phyloP scores from a whole-genome alignment of 1,140 invertebrate species.

The Zophobas atratus region DNA sequence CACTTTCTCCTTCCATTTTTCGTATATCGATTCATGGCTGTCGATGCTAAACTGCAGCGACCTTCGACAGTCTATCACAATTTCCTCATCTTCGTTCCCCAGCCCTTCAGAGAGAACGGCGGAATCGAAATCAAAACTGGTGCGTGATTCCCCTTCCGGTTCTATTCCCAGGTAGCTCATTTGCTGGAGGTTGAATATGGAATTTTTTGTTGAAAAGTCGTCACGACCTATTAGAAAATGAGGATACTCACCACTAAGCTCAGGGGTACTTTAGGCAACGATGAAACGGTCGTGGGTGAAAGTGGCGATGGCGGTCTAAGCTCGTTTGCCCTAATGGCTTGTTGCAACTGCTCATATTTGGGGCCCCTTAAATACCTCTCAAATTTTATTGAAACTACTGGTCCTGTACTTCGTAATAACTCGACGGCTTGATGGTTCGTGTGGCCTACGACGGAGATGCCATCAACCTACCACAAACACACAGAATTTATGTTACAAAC shows the following conservation, averaged over 20 bases:
- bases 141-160: slow-evolving; percentile 76
- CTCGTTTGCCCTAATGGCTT: slow-evolving; percentile 84
- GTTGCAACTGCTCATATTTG: slow-evolving; percentile 92
- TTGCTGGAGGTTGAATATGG: slow-evolving; percentile 53
- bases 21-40: slow-evolving; percentile 77
- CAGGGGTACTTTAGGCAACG: slow-evolving; percentile 83
- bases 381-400: slow-evolving; percentile 83
- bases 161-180: slow-evolving; percentile 62
- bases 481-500: background rate
- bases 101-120: slow-evolving; percentile 71
- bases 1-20: slow-evolving; percentile 81
- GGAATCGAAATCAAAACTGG: slow-evolving; percentile 74
- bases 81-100: slow-evolving; percentile 74
- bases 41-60: slow-evolving; percentile 71
- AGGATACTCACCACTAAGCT: slow-evolving; percentile 68
- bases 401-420: slow-evolving; percentile 85
- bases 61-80: slow-evolving; percentile 75
- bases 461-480: slow-evolving; percentile 77
- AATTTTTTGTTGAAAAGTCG: background rate
- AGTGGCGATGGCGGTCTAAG: slow-evolving; percentile 76
- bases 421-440: slow-evolving; percentile 95
- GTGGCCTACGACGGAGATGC: slow-evolving; percentile 86
- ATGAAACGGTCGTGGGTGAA: slow-evolving; percentile 80
- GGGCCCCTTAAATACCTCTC: slow-evolving; percentile 90
- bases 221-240: background rate